These are phyloP conservation scores for Scolanthus callimorphus DNA, from an alignment of 92 coral and sea anemone species.

Conservation along the genomic window DNA sequence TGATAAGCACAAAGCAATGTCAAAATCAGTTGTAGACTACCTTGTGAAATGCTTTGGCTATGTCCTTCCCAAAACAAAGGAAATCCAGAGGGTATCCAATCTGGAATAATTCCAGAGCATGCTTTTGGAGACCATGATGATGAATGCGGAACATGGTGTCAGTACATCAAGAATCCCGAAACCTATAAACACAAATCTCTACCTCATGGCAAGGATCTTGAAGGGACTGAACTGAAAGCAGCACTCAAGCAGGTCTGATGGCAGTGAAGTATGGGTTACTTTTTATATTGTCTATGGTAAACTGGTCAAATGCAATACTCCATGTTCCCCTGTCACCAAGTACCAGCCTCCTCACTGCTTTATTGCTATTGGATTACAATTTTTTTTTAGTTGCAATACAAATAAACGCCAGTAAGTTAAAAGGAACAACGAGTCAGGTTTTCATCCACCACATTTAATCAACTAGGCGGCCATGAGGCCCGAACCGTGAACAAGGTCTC, in stretches of 20 bases:
- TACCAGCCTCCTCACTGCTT: not conserved
- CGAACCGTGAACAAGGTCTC: too few relatives aligned
- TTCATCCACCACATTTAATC: too few relatives aligned
- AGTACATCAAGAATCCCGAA: slow-evolving; percentile 5
- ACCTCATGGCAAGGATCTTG: slow-evolving; percentile 16
- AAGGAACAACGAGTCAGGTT: too few relatives aligned
- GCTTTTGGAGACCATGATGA: slow-evolving; percentile 21
- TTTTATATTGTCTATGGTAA: too few relatives aligned
- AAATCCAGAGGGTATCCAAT: slow-evolving; percentile 16
- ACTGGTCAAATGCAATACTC: too few relatives aligned
- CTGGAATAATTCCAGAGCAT: slow-evolving; percentile 10
- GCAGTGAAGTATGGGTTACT: not conserved
- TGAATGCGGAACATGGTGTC: slow-evolving; percentile 16
- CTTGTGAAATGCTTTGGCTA: slow-evolving; percentile 14
- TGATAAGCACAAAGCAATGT: not conserved
- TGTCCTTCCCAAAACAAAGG: slow-evolving; percentile 17
- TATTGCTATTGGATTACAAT: too few relatives aligned
- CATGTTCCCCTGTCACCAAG: not conserved
- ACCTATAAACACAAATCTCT: slow-evolving; percentile 10
- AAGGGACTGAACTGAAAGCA: slow-evolving; percentile 18
- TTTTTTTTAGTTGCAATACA: too few relatives aligned
- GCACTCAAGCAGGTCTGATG: slow-evolving; percentile 3
- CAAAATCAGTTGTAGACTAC: slow-evolving; percentile 2
- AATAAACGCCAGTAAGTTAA: too few relatives aligned
- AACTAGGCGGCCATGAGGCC: too few relatives aligned